Percentiles rank a stretch among this genome's conserved stretches.
Conservation (phyloP, 1,140 invertebrate species). For the Drosophila repletoides region DNA sequence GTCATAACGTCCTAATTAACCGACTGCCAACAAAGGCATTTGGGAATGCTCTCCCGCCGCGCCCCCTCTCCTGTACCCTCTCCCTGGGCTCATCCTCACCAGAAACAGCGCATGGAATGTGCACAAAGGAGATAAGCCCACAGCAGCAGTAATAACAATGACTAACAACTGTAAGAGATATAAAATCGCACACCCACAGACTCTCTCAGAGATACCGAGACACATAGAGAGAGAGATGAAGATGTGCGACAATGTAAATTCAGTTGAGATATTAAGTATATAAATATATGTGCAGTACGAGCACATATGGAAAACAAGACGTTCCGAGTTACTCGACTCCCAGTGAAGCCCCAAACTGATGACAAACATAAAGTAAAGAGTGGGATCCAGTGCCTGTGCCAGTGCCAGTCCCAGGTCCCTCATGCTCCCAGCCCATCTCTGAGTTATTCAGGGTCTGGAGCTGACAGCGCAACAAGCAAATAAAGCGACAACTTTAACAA, state of each 20-base stretch:
- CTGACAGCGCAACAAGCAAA: conserved; percentile 34
- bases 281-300: neutral
- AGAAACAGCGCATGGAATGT: conserved; percentile 22
- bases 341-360: conserved; percentile 46
- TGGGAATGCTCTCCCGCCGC: neutral
- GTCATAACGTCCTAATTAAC: conserved; percentile 69
- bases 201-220: neutral
- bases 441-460: neutral
- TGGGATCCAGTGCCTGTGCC: neutral
- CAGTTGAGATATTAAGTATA: conserved; percentile 40
- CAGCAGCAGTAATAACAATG: conserved; percentile 40
- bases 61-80: neutral
- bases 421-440: neutral
- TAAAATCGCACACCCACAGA: conserved; percentile 38
- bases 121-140: conserved; percentile 35
- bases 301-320: conserved; percentile 36
- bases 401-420: neutral
- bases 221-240: conserved; percentile 25
- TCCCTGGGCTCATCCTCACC: conserved; percentile 1
- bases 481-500: conserved; percentile 69
- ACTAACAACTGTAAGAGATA: conserved; percentile 58
- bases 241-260: conserved; percentile 59
- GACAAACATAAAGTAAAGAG: conserved; percentile 56
- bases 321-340: conserved; percentile 46
- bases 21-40: conserved; percentile 56